A percentile compares a stretch with the other conserved stretches of the same genome.
phyloP scores from a whole-genome alignment of 2,888 invertebrate species.

The Lingula anatina region DNA sequence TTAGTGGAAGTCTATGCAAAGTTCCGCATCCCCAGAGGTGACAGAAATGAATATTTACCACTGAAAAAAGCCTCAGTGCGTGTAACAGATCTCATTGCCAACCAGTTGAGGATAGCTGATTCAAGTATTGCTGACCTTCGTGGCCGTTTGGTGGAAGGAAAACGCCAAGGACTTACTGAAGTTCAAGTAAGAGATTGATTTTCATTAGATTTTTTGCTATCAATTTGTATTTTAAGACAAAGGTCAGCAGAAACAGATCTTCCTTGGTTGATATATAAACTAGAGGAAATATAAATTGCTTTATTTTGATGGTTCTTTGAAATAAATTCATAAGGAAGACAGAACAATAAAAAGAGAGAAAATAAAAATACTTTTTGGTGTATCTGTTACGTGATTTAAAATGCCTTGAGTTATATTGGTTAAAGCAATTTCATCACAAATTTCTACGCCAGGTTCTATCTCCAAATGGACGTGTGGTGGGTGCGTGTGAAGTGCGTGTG shows the following conservation, averaged over 20 bases:
- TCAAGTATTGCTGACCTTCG: constrained; percentile 61
- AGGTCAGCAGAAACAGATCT: no score
- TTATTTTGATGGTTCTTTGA: no score
- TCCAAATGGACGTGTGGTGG: constrained; percentile 87
- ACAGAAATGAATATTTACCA: constrained; percentile 62
- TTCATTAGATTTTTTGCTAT: neutral
- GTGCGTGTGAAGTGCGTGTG: constrained; percentile 85
- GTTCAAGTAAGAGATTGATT: constrained; percentile 66
- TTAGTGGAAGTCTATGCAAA: constrained; percentile 87
- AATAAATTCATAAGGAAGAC: no score
- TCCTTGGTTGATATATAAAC: no score
- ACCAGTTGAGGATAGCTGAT: constrained; percentile 63
- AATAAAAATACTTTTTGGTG: no score
- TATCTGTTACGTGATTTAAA: no score
- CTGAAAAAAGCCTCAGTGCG: constrained; percentile 83
- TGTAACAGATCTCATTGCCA: constrained; percentile 83
- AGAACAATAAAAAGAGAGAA: no score
- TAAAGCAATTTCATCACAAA: no score
- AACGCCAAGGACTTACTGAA: constrained; percentile 84
- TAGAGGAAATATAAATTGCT: no score
- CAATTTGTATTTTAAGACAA: neutral
- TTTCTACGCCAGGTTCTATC: constrained; percentile 77
- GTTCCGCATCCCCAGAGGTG: constrained; percentile 78
- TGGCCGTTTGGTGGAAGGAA: constrained; percentile 79
- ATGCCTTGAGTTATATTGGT: no score